A percentile compares a stretch with the other conserved stretches of the same genome.
Evolutionary conservation across 2,888 invertebrate genomes (phyloP).

Genomic region (Hecatera dysodea): DNA sequence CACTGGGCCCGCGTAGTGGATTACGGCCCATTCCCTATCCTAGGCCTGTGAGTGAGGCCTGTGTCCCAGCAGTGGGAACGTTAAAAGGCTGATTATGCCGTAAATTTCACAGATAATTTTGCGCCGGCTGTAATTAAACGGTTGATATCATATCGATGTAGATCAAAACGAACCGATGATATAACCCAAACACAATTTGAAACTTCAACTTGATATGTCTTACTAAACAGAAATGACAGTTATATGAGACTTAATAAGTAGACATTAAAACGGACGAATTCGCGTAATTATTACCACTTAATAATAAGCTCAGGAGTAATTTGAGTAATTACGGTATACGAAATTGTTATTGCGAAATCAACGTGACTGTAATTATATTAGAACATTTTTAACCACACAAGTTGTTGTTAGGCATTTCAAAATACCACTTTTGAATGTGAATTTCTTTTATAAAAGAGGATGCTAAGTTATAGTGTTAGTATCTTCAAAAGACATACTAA

Average conservation of each 20-base stretch:
- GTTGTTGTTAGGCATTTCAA: slow-evolving; percentile 3
- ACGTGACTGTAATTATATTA: slow-evolving; percentile 32
- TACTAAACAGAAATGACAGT: slow-evolving; percentile 41
- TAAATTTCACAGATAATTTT: slow-evolving; percentile 32
- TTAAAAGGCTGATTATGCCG: too few relatives aligned
- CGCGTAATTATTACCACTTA: slow-evolving; percentile 52
- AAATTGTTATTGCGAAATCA: slow-evolving; percentile 48
- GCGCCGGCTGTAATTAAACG: neutral
- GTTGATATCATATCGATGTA: slow-evolving; percentile 32
- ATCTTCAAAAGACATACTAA: too few relatives aligned
- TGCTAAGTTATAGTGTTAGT: too few relatives aligned
- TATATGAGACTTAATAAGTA: slow-evolving; percentile 46
- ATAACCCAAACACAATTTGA: slow-evolving; percentile 28
- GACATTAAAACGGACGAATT: slow-evolving; percentile 49
- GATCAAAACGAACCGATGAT: slow-evolving; percentile 32
- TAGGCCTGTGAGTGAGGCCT: too few relatives aligned
- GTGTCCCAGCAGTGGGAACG: too few relatives aligned
- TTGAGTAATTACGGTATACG: slow-evolving; percentile 54
- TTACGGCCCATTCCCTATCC: too few relatives aligned
- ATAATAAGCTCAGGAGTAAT: slow-evolving; percentile 50
- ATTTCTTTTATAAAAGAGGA: neutral
- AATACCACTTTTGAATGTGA: neutral
- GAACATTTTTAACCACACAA: slow-evolving; percentile 27
- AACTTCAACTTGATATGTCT: slow-evolving; percentile 51
- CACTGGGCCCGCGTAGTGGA: too few relatives aligned